phyloP scores from a whole-genome alignment of 2,888 invertebrate species.

The Ichneumon xanthorius region DNA sequence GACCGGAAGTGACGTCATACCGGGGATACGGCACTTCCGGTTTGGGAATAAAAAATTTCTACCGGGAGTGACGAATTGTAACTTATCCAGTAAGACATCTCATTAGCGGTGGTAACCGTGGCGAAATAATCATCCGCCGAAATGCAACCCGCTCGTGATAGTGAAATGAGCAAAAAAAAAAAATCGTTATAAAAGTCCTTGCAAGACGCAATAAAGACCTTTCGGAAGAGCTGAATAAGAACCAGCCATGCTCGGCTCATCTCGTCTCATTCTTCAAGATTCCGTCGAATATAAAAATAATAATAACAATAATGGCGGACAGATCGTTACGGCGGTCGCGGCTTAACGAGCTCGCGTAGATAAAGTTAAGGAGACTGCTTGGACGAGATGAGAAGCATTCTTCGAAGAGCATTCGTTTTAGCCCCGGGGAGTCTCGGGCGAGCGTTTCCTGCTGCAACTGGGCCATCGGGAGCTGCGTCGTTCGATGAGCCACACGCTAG shows the following conservation, averaged over 20 bases:
- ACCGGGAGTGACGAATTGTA: no score
- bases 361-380: constrained; percentile 36
- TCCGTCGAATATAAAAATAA: constrained; percentile 6
- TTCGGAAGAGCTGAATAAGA: constrained; percentile 27
- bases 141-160: neutral
- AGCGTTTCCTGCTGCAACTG: constrained; percentile 23
- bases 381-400: constrained; percentile 37
- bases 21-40: no score
- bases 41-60: no score
- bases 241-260: neutral
- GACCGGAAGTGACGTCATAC: no score
- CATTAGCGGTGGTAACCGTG: neutral
- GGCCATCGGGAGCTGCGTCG: constrained; percentile 2
- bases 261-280: constrained; percentile 15
- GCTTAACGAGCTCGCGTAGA: constrained; percentile 42
- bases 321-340: constrained; percentile 27
- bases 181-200: constrained; percentile 21
- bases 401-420: constrained; percentile 17
- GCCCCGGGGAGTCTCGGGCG: constrained; percentile 24
- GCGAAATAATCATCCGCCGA: neutral
- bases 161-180: constrained; percentile 1
- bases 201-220: constrained; percentile 28
- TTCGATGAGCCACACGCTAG: constrained; percentile 21
- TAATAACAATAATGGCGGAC: constrained; percentile 26
- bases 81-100: neutral